These are phyloP conservation scores for Chloropsis hardwickii DNA, from an alignment of 2,113 vertebrate genomes.

Conservation along the genomic window DNA sequence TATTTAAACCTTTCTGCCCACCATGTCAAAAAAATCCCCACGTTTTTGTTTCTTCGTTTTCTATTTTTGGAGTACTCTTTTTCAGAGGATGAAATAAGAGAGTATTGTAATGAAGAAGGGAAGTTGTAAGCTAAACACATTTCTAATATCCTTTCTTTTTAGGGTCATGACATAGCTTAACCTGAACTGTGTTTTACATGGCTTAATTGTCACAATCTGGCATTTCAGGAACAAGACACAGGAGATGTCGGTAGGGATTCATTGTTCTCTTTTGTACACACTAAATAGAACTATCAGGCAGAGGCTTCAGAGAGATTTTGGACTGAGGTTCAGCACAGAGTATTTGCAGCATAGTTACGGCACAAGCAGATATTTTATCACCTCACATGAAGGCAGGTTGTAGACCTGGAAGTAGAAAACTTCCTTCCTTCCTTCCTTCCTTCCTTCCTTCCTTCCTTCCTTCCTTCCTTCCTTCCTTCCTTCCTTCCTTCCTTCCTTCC, in stretches of 20 bases:
- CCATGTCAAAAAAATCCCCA: background rate
- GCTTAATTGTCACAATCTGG: background rate
- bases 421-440: background rate
- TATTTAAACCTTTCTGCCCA: background rate
- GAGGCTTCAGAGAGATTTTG: background rate
- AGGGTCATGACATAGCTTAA: background rate
- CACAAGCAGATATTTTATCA: background rate
- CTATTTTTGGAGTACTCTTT: background rate
- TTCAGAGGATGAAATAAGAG: background rate
- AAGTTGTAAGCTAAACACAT: background rate
- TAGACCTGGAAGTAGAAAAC: background rate
- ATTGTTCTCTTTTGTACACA: background rate
- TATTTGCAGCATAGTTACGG: background rate
- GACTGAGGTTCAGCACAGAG: background rate
- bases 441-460: background rate
- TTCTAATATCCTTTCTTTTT: background rate
- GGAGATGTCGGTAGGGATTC: background rate
- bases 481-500: too few relatives aligned
- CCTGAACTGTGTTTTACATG: background rate
- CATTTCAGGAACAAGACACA: background rate
- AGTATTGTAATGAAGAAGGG: background rate
- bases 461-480: background rate
- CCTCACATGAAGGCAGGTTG: background rate
- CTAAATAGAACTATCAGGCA: background rate
- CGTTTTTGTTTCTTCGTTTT: background rate